These are phyloP conservation scores for Pagrus major DNA, from an alignment of 2,113 vertebrate genomes.

Conservation along the genomic window DNA sequence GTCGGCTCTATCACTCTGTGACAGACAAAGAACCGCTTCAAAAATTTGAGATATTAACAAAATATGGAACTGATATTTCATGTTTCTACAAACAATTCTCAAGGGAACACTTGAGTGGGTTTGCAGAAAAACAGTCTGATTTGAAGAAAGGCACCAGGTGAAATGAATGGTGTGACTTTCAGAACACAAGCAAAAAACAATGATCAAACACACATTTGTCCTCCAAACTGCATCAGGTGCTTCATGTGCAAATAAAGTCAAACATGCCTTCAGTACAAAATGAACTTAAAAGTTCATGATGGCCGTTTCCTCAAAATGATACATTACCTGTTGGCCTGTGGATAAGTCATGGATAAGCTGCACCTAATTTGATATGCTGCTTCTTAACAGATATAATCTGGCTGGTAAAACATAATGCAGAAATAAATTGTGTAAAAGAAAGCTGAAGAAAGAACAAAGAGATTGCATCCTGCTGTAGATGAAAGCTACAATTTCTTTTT, in stretches of 20 bases:
- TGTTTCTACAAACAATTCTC: not conserved
- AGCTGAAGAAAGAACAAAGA: constrained; percentile 47
- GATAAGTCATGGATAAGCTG: constrained; percentile 21
- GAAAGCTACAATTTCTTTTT: constrained; percentile 55
- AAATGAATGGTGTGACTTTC: not conserved
- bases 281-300: not conserved
- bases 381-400: constrained; percentile 24
- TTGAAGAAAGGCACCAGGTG: not conserved
- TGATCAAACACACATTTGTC: not conserved
- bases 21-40: not conserved
- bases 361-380: constrained; percentile 22
- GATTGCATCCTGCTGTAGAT: constrained; percentile 39
- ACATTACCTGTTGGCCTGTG: not conserved
- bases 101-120: not conserved
- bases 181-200: not conserved
- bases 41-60: not conserved
- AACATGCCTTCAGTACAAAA: constrained; percentile 7
- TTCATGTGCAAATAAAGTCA: not conserved
- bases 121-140: not conserved
- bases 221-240: not conserved
- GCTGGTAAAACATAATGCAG: constrained; percentile 27
- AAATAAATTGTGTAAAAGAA: constrained; percentile 40
- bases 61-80: not conserved
- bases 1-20: not conserved
- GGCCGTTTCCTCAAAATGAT: not conserved